phyloP scores from a whole-genome alignment of 1,140 invertebrate genomes.

The Caerostris extrusa region DNA sequence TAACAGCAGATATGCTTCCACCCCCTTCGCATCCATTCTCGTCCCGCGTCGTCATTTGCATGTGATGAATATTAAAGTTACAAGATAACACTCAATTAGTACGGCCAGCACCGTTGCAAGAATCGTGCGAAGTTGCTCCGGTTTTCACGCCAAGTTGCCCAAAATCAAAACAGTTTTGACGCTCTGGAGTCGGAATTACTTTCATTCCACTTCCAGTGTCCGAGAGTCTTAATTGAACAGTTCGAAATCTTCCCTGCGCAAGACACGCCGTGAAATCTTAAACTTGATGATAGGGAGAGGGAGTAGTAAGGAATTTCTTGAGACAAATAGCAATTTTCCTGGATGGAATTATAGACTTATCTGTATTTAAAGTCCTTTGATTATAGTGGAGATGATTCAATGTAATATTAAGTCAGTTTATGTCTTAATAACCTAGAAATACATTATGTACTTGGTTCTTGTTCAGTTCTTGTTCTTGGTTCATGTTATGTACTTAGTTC shows the following conservation, averaged over 20 bases:
- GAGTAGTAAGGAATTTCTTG: background rate
- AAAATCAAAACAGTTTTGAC: constrained; percentile 33
- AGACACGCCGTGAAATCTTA: background rate
- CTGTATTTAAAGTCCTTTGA: too few relatives aligned
- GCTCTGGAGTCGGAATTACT: background rate
- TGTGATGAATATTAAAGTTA: constrained; percentile 57
- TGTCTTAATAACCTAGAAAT: too few relatives aligned
- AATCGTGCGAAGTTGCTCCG: background rate
- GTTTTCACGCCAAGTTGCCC: background rate
- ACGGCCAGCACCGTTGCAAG: background rate
- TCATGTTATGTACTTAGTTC: too few relatives aligned
- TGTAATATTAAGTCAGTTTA: too few relatives aligned
- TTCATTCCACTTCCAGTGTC: background rate
- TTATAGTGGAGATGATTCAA: too few relatives aligned
- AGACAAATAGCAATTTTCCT: too few relatives aligned
- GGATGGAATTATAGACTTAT: too few relatives aligned
- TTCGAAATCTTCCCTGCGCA: background rate
- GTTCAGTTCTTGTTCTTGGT: too few relatives aligned
- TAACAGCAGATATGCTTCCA: constrained; percentile 32
- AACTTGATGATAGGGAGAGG: background rate
- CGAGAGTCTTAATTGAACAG: constrained; percentile 9
- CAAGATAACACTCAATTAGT: constrained; percentile 54
- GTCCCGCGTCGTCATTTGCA: constrained; percentile 31
- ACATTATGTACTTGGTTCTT: too few relatives aligned
- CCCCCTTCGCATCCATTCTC: background rate